These are phyloP conservation scores for Brachypteracias leptosomus DNA, from an alignment of 2,113 vertebrate genomes.

Conservation along the genomic window DNA sequence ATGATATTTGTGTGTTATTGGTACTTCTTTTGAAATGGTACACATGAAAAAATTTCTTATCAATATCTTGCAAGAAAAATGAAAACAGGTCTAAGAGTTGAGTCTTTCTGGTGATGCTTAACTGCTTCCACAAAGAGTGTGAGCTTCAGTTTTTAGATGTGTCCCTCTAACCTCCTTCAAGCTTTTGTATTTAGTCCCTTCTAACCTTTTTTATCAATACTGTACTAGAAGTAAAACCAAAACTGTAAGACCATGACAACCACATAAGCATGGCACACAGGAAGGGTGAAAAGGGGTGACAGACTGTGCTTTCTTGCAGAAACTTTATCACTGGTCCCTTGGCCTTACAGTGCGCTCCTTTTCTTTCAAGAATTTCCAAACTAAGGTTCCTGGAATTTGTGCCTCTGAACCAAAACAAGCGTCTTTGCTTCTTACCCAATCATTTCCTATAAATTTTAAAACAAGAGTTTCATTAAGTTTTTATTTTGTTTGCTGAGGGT, in stretches of 20 bases:
- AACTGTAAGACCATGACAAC: not conserved
- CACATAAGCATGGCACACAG: not conserved
- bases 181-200: not conserved
- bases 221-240: not conserved
- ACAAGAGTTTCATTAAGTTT: not conserved
- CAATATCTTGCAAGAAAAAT: not conserved
- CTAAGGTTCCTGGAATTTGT: not conserved
- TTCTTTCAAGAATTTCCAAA: slow-evolving; percentile 10
- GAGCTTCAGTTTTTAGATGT: not conserved
- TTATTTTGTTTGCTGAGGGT: not conserved
- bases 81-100: not conserved
- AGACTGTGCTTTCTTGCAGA: not conserved
- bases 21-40: not conserved
- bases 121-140: not conserved
- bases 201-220: not conserved
- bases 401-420: not conserved
- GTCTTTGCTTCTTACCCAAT: not conserved
- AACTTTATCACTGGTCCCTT: not conserved
- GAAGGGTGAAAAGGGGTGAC: not conserved
- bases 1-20: not conserved
- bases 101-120: not conserved
- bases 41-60: not conserved
- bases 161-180: not conserved
- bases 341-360: not conserved
- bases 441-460: not conserved